A percentile compares a stretch with the other conserved stretches of the same genome.
These are phyloP conservation scores for Muscicapa striata DNA, from an alignment of 2,797 vertebrate genomes.

Conservation along the genomic window DNA sequence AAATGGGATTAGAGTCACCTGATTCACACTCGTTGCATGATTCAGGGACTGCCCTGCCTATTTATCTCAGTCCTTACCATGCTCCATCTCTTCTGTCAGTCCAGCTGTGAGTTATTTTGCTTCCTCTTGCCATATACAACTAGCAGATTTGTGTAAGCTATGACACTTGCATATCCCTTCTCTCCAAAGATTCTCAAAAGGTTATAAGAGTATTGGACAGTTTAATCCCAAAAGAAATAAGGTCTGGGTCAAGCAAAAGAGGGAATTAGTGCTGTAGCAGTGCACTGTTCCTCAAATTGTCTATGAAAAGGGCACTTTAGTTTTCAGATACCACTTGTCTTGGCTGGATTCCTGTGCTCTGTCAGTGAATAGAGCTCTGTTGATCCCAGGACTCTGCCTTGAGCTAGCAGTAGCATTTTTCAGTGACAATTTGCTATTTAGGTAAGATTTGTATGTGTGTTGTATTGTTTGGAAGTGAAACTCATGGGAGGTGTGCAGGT, in stretches of 20 bases:
- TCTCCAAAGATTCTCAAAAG: not conserved
- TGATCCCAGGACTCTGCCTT: not conserved
- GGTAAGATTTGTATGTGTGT: not conserved
- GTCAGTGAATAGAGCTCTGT: not conserved
- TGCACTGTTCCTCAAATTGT: not conserved
- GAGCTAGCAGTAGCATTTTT: not conserved
- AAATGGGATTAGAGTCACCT: not conserved
- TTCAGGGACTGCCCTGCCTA: not conserved
- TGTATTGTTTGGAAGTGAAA: not conserved
- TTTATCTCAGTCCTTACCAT: not conserved
- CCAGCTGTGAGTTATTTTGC: not conserved
- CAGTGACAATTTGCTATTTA: not conserved
- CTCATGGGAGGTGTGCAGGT: not conserved
- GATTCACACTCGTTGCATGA: not conserved
- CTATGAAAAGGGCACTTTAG: not conserved
- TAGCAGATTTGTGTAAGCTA: not conserved
- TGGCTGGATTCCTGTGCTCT: not conserved
- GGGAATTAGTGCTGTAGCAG: not conserved
- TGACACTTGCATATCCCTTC: not conserved
- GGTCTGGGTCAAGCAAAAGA: not conserved
- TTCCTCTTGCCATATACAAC: not conserved
- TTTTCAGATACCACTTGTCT: not conserved
- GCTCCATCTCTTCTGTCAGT: not conserved
- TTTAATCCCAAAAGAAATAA: not conserved
- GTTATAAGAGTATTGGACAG: not conserved